Conservation (phyloP, 1,140 invertebrate genomes). For the Aphis gossypii region DNA sequence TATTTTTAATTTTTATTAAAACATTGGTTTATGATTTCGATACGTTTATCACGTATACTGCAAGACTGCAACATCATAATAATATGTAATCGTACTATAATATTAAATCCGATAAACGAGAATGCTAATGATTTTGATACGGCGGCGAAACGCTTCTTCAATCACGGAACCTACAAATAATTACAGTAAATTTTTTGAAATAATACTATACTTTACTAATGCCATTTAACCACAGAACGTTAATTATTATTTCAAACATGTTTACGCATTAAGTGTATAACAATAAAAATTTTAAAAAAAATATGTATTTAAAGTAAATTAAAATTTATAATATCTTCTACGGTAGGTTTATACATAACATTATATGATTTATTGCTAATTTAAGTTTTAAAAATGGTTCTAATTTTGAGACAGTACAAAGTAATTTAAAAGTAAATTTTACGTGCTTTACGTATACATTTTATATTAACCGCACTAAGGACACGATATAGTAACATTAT, state of each 20-base stretch:
- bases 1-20: background rate
- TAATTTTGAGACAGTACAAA: too few relatives aligned
- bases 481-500: too few relatives aligned
- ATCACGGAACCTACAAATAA: background rate
- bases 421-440: too few relatives aligned
- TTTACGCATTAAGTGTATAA: background rate
- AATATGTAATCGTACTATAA: background rate
- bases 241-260: background rate
- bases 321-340: background rate
- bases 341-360: too few relatives aligned
- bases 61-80: background rate
- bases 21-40: background rate
- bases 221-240: background rate
- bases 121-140: background rate
- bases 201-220: background rate
- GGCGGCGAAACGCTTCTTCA: background rate
- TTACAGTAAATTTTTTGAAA: background rate
- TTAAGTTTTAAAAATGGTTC: too few relatives aligned
- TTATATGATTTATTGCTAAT: too few relatives aligned
- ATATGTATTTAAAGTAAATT: too few relatives aligned
- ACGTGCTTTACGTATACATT: too few relatives aligned
- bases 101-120: background rate
- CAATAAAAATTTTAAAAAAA: too few relatives aligned
- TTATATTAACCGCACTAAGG: too few relatives aligned
- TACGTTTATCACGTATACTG: background rate